phyloP scores from a whole-genome alignment of 2,888 invertebrate genomes.

The Drosophila multiciliata region DNA sequence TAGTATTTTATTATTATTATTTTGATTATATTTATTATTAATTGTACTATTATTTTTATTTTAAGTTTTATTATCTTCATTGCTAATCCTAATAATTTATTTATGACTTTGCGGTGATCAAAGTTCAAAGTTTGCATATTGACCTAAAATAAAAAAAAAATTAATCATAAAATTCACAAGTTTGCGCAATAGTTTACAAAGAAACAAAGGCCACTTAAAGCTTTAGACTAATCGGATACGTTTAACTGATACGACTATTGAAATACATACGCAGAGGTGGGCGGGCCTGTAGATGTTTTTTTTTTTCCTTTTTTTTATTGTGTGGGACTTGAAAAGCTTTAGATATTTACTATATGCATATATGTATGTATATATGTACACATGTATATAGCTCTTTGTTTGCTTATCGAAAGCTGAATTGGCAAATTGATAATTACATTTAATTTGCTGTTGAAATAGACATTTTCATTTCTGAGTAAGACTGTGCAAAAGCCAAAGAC shows the following conservation, averaged over 20 bases:
- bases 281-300: slow-evolving; percentile 32
- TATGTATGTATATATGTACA: no score
- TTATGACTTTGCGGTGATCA: slow-evolving; percentile 10
- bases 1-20: not conserved
- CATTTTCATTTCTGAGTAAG: not conserved
- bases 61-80: not conserved
- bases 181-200: slow-evolving; percentile 20
- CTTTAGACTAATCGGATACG: slow-evolving; percentile 67
- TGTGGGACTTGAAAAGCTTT: slow-evolving; percentile 36
- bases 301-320: not conserved
- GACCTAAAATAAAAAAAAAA: slow-evolving; percentile 14
- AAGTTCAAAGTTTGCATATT: slow-evolving; percentile 15
- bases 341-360: slow-evolving; percentile 3
- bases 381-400: slow-evolving; percentile 29
- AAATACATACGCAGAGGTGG: slow-evolving; percentile 32
- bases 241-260: slow-evolving; percentile 36
- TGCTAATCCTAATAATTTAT: not conserved
- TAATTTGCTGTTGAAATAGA: slow-evolving; percentile 36
- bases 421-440: slow-evolving; percentile 30
- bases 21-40: not conserved
- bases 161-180: not conserved
- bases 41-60: not conserved
- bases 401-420: slow-evolving; percentile 33
- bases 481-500: not conserved
- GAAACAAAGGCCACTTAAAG: slow-evolving; percentile 52